Evolutionary conservation across 2,888 invertebrate species (phyloP).

Genomic region (Dendrolimus pini): DNA sequence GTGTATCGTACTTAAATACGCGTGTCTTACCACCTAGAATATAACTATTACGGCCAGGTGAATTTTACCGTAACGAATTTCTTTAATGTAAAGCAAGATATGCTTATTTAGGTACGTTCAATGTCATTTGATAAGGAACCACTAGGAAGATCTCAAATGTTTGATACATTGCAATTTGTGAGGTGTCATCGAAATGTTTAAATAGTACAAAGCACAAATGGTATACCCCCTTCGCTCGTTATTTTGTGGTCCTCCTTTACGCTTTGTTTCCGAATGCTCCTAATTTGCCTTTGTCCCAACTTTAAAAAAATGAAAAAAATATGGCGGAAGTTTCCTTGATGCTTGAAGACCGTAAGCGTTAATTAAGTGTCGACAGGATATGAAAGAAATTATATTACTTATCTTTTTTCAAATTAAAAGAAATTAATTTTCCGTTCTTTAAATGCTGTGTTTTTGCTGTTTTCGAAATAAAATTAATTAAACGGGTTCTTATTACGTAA

Average conservation of each 20-base stretch:
- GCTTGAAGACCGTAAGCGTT: constrained; percentile 23
- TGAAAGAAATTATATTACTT: constrained; percentile 17
- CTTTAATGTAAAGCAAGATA: too few species aligned
- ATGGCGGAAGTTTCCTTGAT: constrained; percentile 19
- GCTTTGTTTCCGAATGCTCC: constrained; percentile 24
- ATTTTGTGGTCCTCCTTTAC: constrained; percentile 25
- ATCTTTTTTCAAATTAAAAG: constrained; percentile 23
- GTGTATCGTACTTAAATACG: too few species aligned
- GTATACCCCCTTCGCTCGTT: constrained; percentile 8
- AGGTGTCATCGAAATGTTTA: too few species aligned
- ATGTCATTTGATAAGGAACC: too few species aligned
- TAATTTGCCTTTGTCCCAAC: constrained; percentile 31
- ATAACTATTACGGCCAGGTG: too few species aligned
- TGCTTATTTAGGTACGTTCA: too few species aligned
- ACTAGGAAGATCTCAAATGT: too few species aligned
- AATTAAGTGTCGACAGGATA: constrained; percentile 31
- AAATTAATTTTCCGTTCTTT: constrained; percentile 22
- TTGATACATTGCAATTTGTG: too few species aligned
- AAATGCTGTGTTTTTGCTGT: constrained; percentile 15
- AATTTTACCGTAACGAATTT: too few species aligned
- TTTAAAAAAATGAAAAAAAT: constrained; percentile 18
- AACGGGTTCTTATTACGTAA: too few species aligned
- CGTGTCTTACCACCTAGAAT: too few species aligned
- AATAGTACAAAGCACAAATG: too few species aligned
- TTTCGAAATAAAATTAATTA: not conserved